phyloP scores from a whole-genome alignment of 2,113 vertebrate genomes.

The Lepisosteus oculatus region DNA sequence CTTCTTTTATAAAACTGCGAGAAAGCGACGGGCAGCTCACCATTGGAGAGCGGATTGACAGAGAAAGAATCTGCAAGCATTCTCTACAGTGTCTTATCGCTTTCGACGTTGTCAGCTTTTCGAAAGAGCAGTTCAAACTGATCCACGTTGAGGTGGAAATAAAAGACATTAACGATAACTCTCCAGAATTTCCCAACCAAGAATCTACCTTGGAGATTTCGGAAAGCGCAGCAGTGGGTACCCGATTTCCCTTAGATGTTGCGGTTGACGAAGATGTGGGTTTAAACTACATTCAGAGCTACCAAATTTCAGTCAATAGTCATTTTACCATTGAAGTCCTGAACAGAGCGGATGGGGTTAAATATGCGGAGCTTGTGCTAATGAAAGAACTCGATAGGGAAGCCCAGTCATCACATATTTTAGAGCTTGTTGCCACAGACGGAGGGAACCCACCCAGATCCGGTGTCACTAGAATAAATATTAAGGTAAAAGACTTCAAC shows the following conservation, averaged over 20 bases:
- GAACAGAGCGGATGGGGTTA: conserved; percentile 86
- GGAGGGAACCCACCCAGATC: conserved; percentile 78
- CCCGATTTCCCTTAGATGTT: conserved; percentile 81
- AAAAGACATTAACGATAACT: conserved; percentile 90
- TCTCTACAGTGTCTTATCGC: conserved; percentile 79
- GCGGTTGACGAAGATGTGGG: conserved; percentile 86
- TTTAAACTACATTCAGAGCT: conserved; percentile 86
- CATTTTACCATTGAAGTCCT: conserved; percentile 88
- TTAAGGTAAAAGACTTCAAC: conserved; percentile 87
- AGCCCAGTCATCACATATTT: conserved; percentile 73
- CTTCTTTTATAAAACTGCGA: conserved; percentile 82
- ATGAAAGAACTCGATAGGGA: conserved; percentile 89
- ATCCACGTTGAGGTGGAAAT: conserved; percentile 94
- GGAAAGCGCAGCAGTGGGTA: conserved; percentile 79
- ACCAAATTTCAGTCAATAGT: conserved; percentile 85
- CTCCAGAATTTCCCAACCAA: conserved; percentile 79
- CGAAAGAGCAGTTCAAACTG: conserved; percentile 84
- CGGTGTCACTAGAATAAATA: conserved; percentile 76
- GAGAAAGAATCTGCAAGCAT: conserved; percentile 83
- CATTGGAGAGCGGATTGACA: conserved; percentile 85
- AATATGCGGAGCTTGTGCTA: conserved; percentile 89
- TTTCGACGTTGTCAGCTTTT: conserved; percentile 92
- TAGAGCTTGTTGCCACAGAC: conserved; percentile 86
- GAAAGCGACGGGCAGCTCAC: conserved; percentile 87
- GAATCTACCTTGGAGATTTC: conserved; percentile 83